These are phyloP conservation scores for Mythimna ferrago DNA, from an alignment of 2,888 invertebrate species.

Conservation along the genomic window DNA sequence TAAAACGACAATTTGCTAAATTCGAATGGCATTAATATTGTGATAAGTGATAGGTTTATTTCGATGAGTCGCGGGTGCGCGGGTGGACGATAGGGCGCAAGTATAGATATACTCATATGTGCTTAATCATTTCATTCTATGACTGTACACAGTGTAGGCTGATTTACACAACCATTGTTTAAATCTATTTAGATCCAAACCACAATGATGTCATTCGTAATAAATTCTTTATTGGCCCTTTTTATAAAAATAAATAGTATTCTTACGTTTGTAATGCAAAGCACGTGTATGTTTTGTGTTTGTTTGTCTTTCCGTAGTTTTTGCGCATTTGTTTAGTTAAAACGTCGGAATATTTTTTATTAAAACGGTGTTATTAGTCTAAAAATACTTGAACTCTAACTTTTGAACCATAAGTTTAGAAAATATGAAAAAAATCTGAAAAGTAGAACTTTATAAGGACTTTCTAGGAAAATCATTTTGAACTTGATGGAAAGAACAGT, in stretches of 20 bases:
- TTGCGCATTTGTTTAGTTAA: conserved; percentile 5
- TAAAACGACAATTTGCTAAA: too few species aligned
- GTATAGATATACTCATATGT: not conserved
- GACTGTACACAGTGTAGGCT: too few species aligned
- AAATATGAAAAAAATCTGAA: too few species aligned
- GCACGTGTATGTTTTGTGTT: conserved; percentile 13
- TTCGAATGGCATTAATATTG: too few species aligned
- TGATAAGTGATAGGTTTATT: too few species aligned
- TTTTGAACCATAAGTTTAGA: too few species aligned
- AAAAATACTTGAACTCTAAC: not conserved
- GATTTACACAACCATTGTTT: conserved; percentile 9
- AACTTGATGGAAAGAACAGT: too few species aligned
- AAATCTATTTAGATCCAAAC: conserved; percentile 25
- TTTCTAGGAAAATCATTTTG: too few species aligned
- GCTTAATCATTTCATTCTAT: not conserved
- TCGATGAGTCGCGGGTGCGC: too few species aligned
- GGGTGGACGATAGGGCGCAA: not conserved
- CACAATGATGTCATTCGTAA: conserved; percentile 49
- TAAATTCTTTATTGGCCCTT: conserved; percentile 34
- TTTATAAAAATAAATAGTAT: conserved; percentile 14
- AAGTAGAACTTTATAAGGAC: too few species aligned
- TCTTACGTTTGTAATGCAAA: not conserved
- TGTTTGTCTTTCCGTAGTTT: conserved; percentile 31
- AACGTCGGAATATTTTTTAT: not conserved
- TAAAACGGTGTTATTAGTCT: not conserved